Evolutionary conservation across 2,797 vertebrate genomes (phyloP).

Genomic region (Poecilia picta): DNA sequence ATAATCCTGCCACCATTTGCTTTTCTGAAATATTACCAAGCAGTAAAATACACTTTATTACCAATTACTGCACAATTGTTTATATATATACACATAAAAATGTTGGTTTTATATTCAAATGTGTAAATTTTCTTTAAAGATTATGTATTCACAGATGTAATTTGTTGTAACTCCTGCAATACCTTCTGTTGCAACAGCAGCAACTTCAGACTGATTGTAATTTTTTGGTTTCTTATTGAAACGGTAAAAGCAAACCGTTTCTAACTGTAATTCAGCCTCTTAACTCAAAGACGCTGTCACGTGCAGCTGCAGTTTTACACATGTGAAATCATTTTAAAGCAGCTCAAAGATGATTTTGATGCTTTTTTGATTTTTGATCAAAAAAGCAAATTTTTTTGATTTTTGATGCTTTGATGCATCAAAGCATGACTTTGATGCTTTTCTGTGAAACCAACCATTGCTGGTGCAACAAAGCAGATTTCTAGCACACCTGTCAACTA

Average conservation of each 20-base stretch:
- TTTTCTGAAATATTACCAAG: neutral
- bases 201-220: neutral
- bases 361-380: too few species aligned
- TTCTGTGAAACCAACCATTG: neutral
- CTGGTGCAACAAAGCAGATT: neutral
- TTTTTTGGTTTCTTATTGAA: neutral
- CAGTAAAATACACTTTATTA: neutral
- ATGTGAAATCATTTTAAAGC: neutral
- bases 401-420: too few species aligned
- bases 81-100: too few species aligned
- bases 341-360: neutral
- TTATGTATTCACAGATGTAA: neutral
- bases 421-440: too few species aligned
- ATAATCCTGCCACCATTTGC: neutral
- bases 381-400: too few species aligned
- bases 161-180: neutral
- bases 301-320: neutral
- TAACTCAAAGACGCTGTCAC: neutral
- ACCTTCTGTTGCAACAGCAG: neutral
- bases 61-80: neutral
- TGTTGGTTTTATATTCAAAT: neutral
- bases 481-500: neutral
- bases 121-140: neutral
- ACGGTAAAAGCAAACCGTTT: neutral
- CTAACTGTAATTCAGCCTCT: neutral